These are phyloP conservation scores for Aphelocoma coerulescens DNA, from an alignment of 2,113 vertebrate genomes.

Conservation along the genomic window DNA sequence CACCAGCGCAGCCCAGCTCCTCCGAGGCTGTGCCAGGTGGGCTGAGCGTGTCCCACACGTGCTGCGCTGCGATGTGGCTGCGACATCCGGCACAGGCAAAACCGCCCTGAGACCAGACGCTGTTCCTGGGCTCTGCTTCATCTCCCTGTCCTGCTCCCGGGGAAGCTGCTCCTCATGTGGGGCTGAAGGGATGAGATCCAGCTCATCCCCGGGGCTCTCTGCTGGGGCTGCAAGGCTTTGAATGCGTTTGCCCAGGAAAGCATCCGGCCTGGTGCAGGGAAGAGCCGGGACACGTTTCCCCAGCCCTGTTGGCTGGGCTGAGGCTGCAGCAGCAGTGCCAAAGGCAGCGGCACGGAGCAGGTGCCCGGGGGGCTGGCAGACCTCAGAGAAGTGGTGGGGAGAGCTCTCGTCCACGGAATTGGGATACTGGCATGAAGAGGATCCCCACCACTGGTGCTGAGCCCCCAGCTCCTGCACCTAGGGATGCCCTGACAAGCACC, in stretches of 20 bases:
- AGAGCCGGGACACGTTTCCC: rapidly evolving
- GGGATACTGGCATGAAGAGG: background rate
- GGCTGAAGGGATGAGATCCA: background rate
- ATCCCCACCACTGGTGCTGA: background rate
- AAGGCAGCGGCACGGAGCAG: rapidly evolving
- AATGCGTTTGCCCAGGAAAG: background rate
- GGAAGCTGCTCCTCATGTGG: background rate
- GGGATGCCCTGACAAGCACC: background rate
- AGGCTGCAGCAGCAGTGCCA: rapidly evolving
- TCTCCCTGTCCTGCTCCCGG: rapidly evolving
- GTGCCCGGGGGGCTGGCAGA: background rate
- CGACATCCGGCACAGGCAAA: background rate
- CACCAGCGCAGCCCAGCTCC: rapidly evolving
- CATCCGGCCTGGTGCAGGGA: rapidly evolving
- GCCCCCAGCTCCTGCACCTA: background rate
- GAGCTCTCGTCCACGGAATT: rapidly evolving
- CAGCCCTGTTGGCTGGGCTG: rapidly evolving
- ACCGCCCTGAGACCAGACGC: background rate
- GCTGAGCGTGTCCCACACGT: background rate
- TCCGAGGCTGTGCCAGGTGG: background rate
- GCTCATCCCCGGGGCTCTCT: background rate
- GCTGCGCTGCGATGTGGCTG: background rate
- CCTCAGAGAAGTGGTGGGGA: rapidly evolving
- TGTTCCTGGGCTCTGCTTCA: background rate
- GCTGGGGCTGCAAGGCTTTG: background rate